Base-by-base conservation (phyloP, 2,113 vertebrate species). In the Rhizomys pruinosus region DNA sequence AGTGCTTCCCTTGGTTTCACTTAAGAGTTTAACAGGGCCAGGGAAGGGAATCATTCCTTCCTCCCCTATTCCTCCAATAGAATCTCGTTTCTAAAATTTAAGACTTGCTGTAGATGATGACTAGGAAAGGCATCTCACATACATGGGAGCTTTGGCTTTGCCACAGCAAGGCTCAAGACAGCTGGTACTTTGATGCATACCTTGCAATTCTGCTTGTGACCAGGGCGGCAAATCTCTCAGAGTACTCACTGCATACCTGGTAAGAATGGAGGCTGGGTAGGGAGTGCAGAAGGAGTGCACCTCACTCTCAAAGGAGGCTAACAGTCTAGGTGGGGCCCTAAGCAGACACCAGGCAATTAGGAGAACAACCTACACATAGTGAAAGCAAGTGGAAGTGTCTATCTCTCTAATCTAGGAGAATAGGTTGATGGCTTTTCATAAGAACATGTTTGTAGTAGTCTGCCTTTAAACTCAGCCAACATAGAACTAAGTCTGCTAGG, bases 1-100 rank as follows among this genome's bases (percentile, higher is more conserved):
- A 64, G 55, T 22, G 87, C 64, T 96, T 78, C 84, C 61, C 44
- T 86, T 59, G 71, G 74, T 89, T 94, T 81, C 64, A 42, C 47
- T 91, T 84, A 7, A 71, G 82, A 92, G 77, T 88, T 32, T 61
- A 76, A 76, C 37, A 72, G 27, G 52, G 19, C 5, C 5, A 16
- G 27, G 1, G 23, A 13, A 78, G 47, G 69, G 52, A 79, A 8
- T 22, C 37, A 69, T 42, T 86, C 68, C n/a, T 15, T 6, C 29
- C 34, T 47, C 22, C 32, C 20, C 20, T 16, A 57, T 47, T 44
- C 57, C 10, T 93, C 32, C 29, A 89, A 64, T 3, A 92, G 71
- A 93, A 87, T 44, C 61, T 68, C 34, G 55, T 68, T 93, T 93
- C 77, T 29, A 44, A 74, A 85, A 74, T 32, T 55, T 73, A 57